Percentiles rank a stretch among this genome's conserved stretches.
These are phyloP conservation scores for Erithacus rubecula DNA, from an alignment of 2,797 vertebrate genomes.

Conservation along the genomic window DNA sequence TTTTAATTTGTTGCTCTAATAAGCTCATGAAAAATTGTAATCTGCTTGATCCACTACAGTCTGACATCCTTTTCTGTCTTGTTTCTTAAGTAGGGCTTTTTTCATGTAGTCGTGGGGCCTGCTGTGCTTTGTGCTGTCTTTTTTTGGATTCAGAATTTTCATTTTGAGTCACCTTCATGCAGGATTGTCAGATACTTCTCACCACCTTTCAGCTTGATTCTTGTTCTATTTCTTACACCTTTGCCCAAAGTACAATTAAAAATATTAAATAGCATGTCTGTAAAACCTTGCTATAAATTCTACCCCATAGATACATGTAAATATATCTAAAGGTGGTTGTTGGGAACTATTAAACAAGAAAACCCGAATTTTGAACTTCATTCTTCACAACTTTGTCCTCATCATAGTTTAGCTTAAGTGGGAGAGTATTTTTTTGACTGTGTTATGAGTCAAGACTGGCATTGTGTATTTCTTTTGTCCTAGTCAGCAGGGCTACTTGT, in stretches of 20 bases:
- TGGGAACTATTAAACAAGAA: neutral
- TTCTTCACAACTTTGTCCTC: neutral
- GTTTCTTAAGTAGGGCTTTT: neutral
- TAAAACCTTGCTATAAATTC: neutral
- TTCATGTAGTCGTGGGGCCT: rapidly evolving
- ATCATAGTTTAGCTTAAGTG: neutral
- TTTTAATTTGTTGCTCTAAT: neutral
- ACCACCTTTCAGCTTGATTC: neutral
- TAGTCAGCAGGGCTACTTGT: neutral
- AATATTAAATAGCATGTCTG: neutral
- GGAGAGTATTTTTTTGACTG: neutral
- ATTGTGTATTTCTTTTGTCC: neutral
- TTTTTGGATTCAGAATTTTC: neutral
- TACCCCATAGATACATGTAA: neutral
- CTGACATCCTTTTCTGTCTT: neutral
- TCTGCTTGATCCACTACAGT: neutral
- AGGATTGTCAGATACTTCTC: neutral
- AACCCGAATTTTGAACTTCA: neutral
- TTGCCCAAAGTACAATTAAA: neutral
- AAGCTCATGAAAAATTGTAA: neutral
- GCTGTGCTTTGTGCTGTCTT: neutral
- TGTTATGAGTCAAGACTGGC: neutral
- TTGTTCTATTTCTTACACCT: neutral
- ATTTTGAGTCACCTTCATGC: neutral
- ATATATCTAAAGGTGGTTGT: neutral